Conservation (phyloP, 2,888 invertebrate genomes). For the Aspidiotus destructor region DNA sequence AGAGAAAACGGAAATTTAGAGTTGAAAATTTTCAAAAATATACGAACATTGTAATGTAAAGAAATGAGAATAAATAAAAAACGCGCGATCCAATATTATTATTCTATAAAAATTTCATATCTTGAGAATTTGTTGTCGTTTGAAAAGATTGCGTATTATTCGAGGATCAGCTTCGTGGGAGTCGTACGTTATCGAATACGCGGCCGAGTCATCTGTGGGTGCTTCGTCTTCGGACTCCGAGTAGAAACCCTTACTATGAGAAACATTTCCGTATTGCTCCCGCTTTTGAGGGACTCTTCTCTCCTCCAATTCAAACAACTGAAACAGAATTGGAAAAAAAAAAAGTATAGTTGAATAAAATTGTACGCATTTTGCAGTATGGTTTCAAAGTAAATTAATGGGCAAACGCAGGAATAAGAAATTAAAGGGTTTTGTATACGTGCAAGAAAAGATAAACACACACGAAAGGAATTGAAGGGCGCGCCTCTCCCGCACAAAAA, state of each 20-base stretch:
- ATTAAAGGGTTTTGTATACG: too few species aligned
- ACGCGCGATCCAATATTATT: too few species aligned
- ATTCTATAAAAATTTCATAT: conserved; percentile 21
- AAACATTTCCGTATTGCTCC: conserved; percentile 8
- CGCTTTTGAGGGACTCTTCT: conserved; percentile 14
- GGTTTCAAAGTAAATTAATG: neutral
- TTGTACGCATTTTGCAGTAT: neutral
- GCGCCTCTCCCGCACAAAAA: too few species aligned
- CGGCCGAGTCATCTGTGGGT: conserved; percentile 10
- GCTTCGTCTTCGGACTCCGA: conserved; percentile 5
- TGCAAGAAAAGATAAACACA: too few species aligned
- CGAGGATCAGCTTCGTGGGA: conserved; percentile 21
- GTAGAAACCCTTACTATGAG: conserved; percentile 8
- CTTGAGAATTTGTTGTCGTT: conserved; percentile 26
- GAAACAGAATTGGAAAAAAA: conserved; percentile 9
- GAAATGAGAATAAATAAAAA: too few species aligned
- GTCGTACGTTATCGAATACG: conserved; percentile 16
- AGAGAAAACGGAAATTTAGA: too few species aligned
- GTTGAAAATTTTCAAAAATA: too few species aligned
- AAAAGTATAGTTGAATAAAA: conserved; percentile 1
- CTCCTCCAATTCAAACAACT: conserved; percentile 25
- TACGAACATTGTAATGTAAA: too few species aligned
- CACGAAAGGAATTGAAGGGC: too few species aligned
- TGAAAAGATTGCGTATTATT: conserved; percentile 20
- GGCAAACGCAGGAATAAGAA: neutral